Base-by-base conservation (phyloP, 2,888 invertebrate species). In the Eupithecia vulgata region DNA sequence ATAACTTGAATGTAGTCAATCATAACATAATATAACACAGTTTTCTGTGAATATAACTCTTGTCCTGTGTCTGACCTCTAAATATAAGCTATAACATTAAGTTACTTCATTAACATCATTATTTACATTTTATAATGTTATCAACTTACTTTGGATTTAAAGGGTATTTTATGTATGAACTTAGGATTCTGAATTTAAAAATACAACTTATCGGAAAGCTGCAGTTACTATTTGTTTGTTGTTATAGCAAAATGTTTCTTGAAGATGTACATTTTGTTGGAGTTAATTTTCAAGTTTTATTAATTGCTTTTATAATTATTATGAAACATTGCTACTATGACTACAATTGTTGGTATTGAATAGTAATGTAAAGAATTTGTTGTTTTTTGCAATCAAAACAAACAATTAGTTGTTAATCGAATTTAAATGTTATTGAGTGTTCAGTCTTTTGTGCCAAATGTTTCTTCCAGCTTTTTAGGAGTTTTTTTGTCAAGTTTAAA, bases 391-490 rank as follows among this genome's bases (percentile, higher is more conserved):
- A n/a, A n/a, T n/a, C n/a, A n/a, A n/a, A n/a, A n/a, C n/a, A n/a
- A n/a, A n/a, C n/a, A n/a, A n/a, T n/a, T n/a, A n/a, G 21, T 77
- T 70, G 69, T 69, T 80, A 71, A 80, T 81, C 79, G 83, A 86
- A 84, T 86, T 83, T 82, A 81, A 73, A 76, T 67, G 74, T 77
- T 66, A 74, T 61, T 78, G 68, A 70, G 76, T 83, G 81, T 83
- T 84, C 81, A 48, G 74, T 83, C 0, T 81, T 84, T 83, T 82
- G 87, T 87, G 87, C 87, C 87, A 87, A 87, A 85, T 78, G 72
- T 78, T 81, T 75, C 77, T 83, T 85, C 79, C 76, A 77, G 82
- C 79, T 81, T 82, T 67, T 77, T 37, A 40, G 12, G 5, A 37
- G 12, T 10, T 61, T 25, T 45, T 21, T 15, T 42, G 40, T 8